Evolutionary conservation across 2,113 vertebrate genomes (phyloP).

Genomic region (Anseranas semipalmata): DNA sequence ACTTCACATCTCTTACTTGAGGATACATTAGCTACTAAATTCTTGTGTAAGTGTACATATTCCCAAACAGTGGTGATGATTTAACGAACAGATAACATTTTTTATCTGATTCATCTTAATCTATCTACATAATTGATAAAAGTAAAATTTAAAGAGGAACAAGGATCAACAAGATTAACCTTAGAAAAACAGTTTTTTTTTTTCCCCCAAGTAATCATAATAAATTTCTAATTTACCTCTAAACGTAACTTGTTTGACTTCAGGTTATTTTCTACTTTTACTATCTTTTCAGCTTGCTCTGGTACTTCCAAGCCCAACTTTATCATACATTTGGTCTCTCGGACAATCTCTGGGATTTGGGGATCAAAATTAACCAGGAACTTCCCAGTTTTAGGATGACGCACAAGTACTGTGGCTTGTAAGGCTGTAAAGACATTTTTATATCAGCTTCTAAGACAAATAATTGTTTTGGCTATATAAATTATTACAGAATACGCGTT

Average conservation of each 20-base stretch:
- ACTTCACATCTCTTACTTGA: neutral
- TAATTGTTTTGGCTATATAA: neutral
- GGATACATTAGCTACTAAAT: neutral
- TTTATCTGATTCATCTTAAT: neutral
- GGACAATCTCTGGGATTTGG: constrained; percentile 79
- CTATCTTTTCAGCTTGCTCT: constrained; percentile 76
- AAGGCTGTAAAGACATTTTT: constrained; percentile 74
- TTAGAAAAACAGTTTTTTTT: neutral
- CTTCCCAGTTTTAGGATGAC: constrained; percentile 78
- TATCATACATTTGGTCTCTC: constrained; percentile 84
- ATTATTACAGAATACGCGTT: neutral
- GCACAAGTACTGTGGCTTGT: constrained; percentile 78
- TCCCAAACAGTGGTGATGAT: neutral
- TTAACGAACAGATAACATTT: neutral
- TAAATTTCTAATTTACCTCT: constrained; percentile 72
- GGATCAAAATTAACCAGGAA: constrained; percentile 85
- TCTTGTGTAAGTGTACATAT: neutral
- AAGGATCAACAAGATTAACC: neutral
- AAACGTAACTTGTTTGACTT: constrained; percentile 72
- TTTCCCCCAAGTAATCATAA: neutral
- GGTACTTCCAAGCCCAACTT: constrained; percentile 85
- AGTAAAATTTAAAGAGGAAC: neutral
- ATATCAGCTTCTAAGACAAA: neutral
- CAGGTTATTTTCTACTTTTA: constrained; percentile 76
- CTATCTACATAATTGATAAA: neutral